Evolutionary conservation across 2,797 vertebrate species (phyloP), one percentile per base, ranked within the genome.

Genomic region (Acrossocheilus wenchowensis): DNA sequence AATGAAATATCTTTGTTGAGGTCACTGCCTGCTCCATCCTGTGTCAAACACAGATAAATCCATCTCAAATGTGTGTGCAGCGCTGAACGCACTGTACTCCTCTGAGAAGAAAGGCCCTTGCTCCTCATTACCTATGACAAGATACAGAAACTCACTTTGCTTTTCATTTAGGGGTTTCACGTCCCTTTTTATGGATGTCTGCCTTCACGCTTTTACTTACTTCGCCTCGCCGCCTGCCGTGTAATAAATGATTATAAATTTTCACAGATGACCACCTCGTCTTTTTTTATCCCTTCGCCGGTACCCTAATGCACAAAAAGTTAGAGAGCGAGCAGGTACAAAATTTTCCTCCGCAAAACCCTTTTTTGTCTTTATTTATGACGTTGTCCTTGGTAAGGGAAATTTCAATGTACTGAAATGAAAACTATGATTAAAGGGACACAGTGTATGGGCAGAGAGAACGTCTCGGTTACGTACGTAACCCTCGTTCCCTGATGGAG

Each of bases 401-500:
- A 97, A 97, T 97, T 97, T 97, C 96, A 97, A 97, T 97, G 97
- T 96, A 95, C 96, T 95, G 96, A 97, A 97, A 97, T 97, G 97
- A 98, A 97, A 98, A 98, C 96, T 97, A 97, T 98, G 97, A 98
- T 98, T 97, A 97, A 97, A 96, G 95, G 95, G 95, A 95, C 93
- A 93, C 94, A 92, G 93, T 93, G 92, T 95, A 95, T 96, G 94
- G 94, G 96, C 94, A 96, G 92, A 95, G 54, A 60, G 81, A 84
- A n/a, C n/a, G n/a, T n/a, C n/a, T n/a, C n/a, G n/a, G n/a, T n/a
- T n/a, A n/a, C n/a, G n/a, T n/a, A n/a, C n/a, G n/a, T n/a, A n/a
- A n/a, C n/a, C n/a, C n/a, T n/a, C n/a, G n/a, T n/a, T n/a, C n/a
- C n/a, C n/a, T n/a, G n/a, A n/a, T n/a, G n/a, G n/a, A n/a, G n/a